These are phyloP conservation scores for Lanius collurio DNA, from an alignment of 2,113 vertebrate species.

Conservation along the genomic window DNA sequence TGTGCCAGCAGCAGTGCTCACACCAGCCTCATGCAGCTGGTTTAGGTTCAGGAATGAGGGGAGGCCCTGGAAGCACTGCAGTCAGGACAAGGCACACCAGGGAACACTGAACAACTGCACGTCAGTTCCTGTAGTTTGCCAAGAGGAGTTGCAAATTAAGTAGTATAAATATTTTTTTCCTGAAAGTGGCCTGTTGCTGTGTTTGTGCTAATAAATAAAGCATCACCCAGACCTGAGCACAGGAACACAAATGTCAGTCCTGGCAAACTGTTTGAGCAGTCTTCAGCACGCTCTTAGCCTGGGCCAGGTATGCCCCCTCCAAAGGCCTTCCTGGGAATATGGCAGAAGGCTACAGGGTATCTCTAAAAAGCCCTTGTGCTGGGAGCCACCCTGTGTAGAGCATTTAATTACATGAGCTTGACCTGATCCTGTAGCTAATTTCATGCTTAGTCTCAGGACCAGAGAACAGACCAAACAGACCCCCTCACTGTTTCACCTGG, in stretches of 20 bases:
- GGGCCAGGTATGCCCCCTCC: not conserved
- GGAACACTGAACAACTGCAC: not conserved
- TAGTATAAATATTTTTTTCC: not conserved
- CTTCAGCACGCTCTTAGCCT: not conserved
- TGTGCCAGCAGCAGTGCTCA: not conserved
- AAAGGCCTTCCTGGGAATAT: not conserved
- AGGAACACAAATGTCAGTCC: not conserved
- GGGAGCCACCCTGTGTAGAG: not conserved
- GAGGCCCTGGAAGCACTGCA: not conserved
- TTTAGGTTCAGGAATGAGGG: not conserved
- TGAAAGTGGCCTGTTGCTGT: not conserved
- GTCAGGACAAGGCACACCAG: not conserved
- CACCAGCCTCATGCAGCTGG: not conserved
- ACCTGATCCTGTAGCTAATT: not conserved
- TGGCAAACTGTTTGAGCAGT: not conserved
- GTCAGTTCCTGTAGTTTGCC: not conserved
- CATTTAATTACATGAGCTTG: not conserved
- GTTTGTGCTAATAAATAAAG: not conserved
- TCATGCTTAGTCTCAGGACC: not conserved
- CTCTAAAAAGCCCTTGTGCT: not conserved
- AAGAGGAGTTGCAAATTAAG: not conserved
- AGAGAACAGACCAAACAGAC: not conserved
- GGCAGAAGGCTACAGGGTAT: not conserved
- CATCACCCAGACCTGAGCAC: not conserved
- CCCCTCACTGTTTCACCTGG: not conserved